These are phyloP conservation scores for Plagiodera versicolora DNA, from an alignment of 2,888 invertebrate genomes.

Conservation along the genomic window DNA sequence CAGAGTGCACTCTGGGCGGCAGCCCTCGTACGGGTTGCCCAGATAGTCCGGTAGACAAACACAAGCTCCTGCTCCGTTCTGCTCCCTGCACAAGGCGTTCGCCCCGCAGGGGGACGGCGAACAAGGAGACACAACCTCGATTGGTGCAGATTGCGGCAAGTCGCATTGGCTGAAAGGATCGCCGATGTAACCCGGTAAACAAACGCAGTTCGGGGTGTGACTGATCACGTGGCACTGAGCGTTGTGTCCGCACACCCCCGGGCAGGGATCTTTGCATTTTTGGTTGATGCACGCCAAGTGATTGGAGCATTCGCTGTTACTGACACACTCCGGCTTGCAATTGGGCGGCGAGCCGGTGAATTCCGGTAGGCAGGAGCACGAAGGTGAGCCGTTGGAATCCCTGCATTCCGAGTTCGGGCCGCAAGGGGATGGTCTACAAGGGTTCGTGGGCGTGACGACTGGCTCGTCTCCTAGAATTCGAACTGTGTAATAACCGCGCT, in stretches of 20 bases:
- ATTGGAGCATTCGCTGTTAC: conserved; percentile 68
- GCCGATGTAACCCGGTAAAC: conserved; percentile 65
- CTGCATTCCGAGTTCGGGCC: conserved; percentile 67
- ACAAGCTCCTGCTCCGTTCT: conserved; percentile 68
- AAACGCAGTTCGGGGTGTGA: conserved; percentile 69
- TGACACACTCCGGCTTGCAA: conserved; percentile 69
- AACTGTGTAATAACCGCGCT: background rate
- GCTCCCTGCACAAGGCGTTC: conserved; percentile 66
- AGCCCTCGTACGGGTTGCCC: conserved; percentile 78
- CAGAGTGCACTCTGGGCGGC: conserved; percentile 73
- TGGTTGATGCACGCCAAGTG: conserved; percentile 69
- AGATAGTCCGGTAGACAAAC: conserved; percentile 70
- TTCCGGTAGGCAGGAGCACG: conserved; percentile 66
- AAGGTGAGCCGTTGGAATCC: conserved; percentile 64
- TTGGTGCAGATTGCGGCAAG: conserved; percentile 25
- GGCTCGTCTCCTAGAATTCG: conserved; percentile 32
- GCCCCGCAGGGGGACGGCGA: conserved; percentile 72
- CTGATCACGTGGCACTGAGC: conserved; percentile 74
- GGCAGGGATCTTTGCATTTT: conserved; percentile 72
- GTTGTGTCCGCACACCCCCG: conserved; percentile 68
- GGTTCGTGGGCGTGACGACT: conserved; percentile 56
- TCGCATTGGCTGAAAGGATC: conserved; percentile 69
- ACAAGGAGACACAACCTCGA: conserved; percentile 59
- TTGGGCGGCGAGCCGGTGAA: conserved; percentile 66
- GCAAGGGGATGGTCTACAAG: conserved; percentile 69